Evolutionary conservation across 2,888 invertebrate species (phyloP).

Genomic region (Hyposoter didymator): DNA sequence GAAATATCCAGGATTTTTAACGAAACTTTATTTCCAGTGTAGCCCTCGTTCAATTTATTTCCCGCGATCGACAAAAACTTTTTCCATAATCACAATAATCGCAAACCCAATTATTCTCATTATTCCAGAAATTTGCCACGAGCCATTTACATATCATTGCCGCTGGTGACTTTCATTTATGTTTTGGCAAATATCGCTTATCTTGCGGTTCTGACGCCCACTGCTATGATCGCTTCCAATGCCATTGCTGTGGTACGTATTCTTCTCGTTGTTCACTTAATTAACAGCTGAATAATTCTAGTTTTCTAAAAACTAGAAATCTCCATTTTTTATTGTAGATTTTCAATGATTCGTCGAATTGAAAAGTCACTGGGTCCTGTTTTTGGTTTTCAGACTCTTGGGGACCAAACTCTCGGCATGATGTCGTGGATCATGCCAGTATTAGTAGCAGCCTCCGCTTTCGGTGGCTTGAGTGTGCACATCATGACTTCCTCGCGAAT

Average conservation of each 20-base stretch:
- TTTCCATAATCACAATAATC: background rate
- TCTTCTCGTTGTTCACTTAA: slow-evolving; percentile 26
- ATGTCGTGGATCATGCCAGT: slow-evolving; percentile 94
- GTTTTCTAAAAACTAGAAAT: background rate
- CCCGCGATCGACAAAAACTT: background rate
- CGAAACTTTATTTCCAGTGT: too few relatives aligned
- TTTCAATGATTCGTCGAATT: background rate
- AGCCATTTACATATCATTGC: slow-evolving; percentile 96
- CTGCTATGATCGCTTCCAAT: slow-evolving; percentile 93
- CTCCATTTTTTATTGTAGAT: background rate
- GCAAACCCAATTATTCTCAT: slow-evolving; percentile 42
- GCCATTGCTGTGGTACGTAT: slow-evolving; percentile 97
- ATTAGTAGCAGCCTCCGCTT: slow-evolving; percentile 96
- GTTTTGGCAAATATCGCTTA: slow-evolving; percentile 95
- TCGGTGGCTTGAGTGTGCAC: slow-evolving; percentile 97
- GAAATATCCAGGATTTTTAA: too few relatives aligned
- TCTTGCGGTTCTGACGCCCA: slow-evolving; percentile 93
- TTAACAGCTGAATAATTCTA: background rate
- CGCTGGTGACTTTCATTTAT: slow-evolving; percentile 94
- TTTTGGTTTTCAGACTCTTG: slow-evolving; percentile 90
- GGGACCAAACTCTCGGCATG: slow-evolving; percentile 90
- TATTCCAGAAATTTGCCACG: slow-evolving; percentile 92
- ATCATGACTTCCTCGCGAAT: slow-evolving; percentile 97
- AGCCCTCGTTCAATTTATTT: background rate
- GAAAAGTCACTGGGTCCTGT: background rate